Conservation (phyloP, 2,113 vertebrate genomes). For the Setophaga petechia region DNA sequence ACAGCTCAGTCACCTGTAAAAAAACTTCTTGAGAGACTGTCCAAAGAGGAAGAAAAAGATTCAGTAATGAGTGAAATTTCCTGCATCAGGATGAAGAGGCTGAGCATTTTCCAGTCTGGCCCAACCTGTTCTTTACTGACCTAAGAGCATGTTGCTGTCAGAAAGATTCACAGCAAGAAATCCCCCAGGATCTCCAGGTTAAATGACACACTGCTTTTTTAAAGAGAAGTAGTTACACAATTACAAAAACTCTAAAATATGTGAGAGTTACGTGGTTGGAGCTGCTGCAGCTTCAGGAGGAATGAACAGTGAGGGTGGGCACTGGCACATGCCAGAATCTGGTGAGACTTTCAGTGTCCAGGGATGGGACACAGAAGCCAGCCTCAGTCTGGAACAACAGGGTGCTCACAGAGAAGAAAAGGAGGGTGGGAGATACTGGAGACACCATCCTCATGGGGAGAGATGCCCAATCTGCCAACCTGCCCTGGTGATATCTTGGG, state of each 20-base stretch:
- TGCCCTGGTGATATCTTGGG: not conserved
- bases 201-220: not conserved
- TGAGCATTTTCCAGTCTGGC: not conserved
- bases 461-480: not conserved
- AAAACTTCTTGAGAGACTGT: rapidly evolving
- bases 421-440: not conserved
- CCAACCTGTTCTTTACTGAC: not conserved
- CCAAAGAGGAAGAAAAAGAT: not conserved
- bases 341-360: not conserved
- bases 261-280: rapidly evolving
- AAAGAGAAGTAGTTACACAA: rapidly evolving
- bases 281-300: not conserved
- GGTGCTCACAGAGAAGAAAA: not conserved
- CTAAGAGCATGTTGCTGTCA: not conserved
- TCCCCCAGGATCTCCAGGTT: rapidly evolving
- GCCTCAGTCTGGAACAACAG: rapidly evolving
- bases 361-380: not conserved
- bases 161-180: not conserved
- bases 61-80: not conserved
- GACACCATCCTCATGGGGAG: rapidly evolving
- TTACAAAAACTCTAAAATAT: not conserved
- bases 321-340: not conserved
- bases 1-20: not conserved
- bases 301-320: rapidly evolving
- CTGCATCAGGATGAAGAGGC: rapidly evolving